Conservation (phyloP, 2,888 invertebrate genomes). For the Xanthia togata region DNA sequence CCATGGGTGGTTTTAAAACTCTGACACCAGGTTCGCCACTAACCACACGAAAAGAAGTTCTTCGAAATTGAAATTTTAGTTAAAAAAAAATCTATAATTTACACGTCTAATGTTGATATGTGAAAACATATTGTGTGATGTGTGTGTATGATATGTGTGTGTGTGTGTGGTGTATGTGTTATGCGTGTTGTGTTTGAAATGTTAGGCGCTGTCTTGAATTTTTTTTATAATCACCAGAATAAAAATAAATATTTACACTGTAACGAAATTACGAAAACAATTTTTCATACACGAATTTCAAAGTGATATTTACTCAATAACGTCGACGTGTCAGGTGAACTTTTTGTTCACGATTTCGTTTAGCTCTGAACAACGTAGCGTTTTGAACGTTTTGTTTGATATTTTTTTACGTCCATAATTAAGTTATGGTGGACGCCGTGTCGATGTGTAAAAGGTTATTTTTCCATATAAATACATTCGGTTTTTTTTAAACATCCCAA, state of each 20-base stretch:
- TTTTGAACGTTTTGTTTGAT: constrained; percentile 36
- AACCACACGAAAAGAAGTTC: too few species aligned
- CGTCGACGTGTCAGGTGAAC: constrained; percentile 18
- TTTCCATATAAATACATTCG: neutral
- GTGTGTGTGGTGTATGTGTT: too few species aligned
- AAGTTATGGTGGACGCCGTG: constrained; percentile 28
- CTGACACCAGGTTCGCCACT: too few species aligned
- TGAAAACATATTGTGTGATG: too few species aligned
- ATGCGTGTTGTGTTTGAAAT: too few species aligned
- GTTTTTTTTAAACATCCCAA: constrained; percentile 2
- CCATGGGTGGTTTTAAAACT: too few species aligned
- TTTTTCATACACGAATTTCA: constrained; percentile 13
- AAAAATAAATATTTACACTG: neutral
- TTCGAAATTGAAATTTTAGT: too few species aligned
- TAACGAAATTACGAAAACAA: neutral
- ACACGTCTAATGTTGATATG: too few species aligned
- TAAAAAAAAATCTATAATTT: too few species aligned
- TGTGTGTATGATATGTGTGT: too few species aligned
- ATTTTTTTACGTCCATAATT: constrained; percentile 50
- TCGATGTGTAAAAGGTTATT: constrained; percentile 14
- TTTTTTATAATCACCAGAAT: too few species aligned
- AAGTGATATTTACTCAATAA: constrained; percentile 52
- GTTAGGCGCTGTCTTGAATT: too few species aligned
- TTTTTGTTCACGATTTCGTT: constrained; percentile 38
- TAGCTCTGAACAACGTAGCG: constrained; percentile 33